Evolutionary conservation across 2,113 vertebrate species (phyloP).

Genomic region (Colistium nudipinnis): DNA sequence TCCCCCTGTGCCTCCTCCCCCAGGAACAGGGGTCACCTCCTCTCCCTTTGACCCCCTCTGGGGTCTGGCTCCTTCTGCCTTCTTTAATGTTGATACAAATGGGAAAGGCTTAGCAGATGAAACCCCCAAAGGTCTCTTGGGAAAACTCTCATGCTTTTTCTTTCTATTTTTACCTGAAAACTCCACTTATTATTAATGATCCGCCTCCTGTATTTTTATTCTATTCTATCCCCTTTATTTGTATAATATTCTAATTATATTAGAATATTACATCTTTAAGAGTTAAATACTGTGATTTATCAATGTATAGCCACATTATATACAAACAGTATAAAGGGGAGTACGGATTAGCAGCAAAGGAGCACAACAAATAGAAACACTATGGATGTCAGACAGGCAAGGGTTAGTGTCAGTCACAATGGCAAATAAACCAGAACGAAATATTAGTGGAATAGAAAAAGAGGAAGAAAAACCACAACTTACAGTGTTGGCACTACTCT

Average conservation of each 20-base stretch:
- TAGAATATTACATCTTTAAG: slow-evolving; percentile 35
- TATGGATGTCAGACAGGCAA: slow-evolving; percentile 70
- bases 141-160: slow-evolving; percentile 50
- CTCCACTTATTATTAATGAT: background rate
- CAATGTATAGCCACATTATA: slow-evolving; percentile 33
- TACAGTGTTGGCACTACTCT: slow-evolving; percentile 97
- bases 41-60: slow-evolving; percentile 80
- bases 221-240: slow-evolving; percentile 15
- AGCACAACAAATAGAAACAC: slow-evolving; percentile 68
- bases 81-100: slow-evolving; percentile 79
- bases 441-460: slow-evolving; percentile 65
- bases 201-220: background rate
- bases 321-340: slow-evolving; percentile 37
- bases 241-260: slow-evolving; percentile 28
- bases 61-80: slow-evolving; percentile 75
- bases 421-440: slow-evolving; percentile 54
- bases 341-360: slow-evolving; percentile 56
- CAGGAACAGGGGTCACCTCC: slow-evolving; percentile 81
- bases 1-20: slow-evolving; percentile 78
- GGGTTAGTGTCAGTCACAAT: slow-evolving; percentile 66
- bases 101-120: slow-evolving; percentile 74
- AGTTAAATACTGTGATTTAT: slow-evolving; percentile 20
- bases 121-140: slow-evolving; percentile 49
- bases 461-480: slow-evolving; percentile 88
- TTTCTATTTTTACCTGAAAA: slow-evolving; percentile 25